Evolutionary conservation across 2,113 vertebrate species (phyloP).

Genomic region (Cichladusa arquata): DNA sequence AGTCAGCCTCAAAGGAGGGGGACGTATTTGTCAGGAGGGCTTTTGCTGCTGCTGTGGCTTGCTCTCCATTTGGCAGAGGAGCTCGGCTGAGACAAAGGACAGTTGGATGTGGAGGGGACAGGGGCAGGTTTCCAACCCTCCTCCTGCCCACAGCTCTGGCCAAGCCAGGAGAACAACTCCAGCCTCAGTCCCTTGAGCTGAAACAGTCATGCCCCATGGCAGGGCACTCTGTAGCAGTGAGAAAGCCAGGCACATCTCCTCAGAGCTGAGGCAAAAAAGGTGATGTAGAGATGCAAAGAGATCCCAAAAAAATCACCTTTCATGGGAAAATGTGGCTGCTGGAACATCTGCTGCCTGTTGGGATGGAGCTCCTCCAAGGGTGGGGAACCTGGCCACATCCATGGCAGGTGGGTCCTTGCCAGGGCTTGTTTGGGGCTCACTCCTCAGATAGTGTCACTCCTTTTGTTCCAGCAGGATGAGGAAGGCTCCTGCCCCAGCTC

Average conservation of each 20-base stretch:
- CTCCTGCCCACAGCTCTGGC: background rate
- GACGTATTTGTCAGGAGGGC: background rate
- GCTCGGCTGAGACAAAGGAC: background rate
- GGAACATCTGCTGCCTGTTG: background rate
- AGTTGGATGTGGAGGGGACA: background rate
- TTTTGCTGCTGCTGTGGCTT: background rate
- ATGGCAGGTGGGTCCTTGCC: background rate
- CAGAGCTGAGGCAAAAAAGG: background rate
- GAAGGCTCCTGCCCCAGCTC: background rate
- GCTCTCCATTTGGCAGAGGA: background rate
- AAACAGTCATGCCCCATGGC: background rate
- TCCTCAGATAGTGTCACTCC: background rate
- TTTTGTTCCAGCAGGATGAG: rapidly evolving
- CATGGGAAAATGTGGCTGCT: background rate
- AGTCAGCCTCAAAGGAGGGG: background rate
- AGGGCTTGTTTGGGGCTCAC: background rate
- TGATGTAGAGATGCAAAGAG: background rate
- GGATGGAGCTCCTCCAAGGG: background rate
- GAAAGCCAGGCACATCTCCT: background rate
- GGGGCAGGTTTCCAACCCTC: background rate
- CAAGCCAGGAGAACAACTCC: background rate
- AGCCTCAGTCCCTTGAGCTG: background rate
- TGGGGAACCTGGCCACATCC: rapidly evolving
- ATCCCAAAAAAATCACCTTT: background rate
- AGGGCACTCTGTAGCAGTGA: background rate